Conservation (phyloP, 2,113 vertebrate species). For the Pyrgilauda ruficollis region DNA sequence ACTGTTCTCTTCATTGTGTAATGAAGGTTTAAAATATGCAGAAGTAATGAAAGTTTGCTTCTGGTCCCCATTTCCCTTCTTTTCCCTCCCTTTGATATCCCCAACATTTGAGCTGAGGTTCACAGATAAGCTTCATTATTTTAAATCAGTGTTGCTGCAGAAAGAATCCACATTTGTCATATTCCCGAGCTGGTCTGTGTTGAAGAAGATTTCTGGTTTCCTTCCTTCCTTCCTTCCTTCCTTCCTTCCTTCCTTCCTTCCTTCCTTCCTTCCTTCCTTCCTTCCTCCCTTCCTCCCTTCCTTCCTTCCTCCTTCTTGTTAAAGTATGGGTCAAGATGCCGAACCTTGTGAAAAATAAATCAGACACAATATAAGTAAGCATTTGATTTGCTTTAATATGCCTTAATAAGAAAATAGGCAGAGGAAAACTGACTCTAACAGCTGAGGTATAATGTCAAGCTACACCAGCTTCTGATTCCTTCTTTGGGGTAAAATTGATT, state of each 20-base stretch:
- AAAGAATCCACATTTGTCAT: neutral
- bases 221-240: rapidly evolving
- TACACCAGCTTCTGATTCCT: neutral
- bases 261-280: neutral
- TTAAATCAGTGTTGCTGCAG: neutral
- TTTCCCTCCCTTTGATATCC: neutral
- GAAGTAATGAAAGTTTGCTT: neutral
- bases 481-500: neutral
- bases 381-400: neutral
- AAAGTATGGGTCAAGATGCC: neutral
- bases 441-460: neutral
- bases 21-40: neutral
- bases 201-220: neutral
- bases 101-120: neutral
- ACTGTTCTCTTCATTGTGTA: neutral
- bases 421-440: neutral
- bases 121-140: neutral
- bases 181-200: neutral
- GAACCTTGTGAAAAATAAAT: neutral
- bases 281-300: too few relatives aligned
- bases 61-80: neutral
- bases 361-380: too few relatives aligned
- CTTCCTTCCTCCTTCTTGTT: neutral
- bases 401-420: neutral
- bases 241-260: too few relatives aligned